Base-by-base conservation (phyloP, 1,140 invertebrate genomes). In the Penaeus indicus region DNA sequence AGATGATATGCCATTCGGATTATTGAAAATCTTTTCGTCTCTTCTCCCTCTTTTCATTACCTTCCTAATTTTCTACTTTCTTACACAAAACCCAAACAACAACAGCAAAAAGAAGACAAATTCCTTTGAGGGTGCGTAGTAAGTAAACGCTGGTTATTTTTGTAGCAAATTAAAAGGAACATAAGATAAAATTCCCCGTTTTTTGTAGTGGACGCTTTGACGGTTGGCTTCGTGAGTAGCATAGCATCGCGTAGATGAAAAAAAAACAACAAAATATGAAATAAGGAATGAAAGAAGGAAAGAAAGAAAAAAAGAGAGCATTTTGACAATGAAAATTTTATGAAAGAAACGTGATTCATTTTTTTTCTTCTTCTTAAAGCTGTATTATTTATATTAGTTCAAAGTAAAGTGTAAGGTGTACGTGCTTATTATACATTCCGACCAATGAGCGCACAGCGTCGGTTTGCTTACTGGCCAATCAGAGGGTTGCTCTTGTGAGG, bases 131-230 rank as follows among this genome's bases (percentile, higher is more conserved):
- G 60, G 77, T 86, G 75, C 62, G 85, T 67, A 75, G 38, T 38
- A 80, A 19, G 38, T 86, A 72, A 62, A 22, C 27, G 85, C 60
- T 80, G 85, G 77, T 86, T 86, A 86, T 86, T 86, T 86, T 86
- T 86, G 85, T 86, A 80, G 85, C 32, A 80, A 63, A 81, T 62
- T 38, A 22, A 77, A 77, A 79, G 75, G 77, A 80, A n/a, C 80
- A 79, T 86, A 54, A 86, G 85, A 67, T 67, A 61, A 69, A 62
- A 77, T 22, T 85, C 64, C 18, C 61, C 67, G 75, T 32, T 42
- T 64, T 32, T 80, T 81, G 60, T 80, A 62, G 84, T 60, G 11
- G 21, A 61, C 75, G 62, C 64, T 47, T 62, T 38, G 82, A 72
- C 47, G n/a, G 47, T 19, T 19, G 69, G 38, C 85, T 80, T 86